Evolutionary conservation across 2,113 vertebrate genomes (phyloP), one percentile per base, ranked within the genome.

Genomic region (Apteryx owenii): DNA sequence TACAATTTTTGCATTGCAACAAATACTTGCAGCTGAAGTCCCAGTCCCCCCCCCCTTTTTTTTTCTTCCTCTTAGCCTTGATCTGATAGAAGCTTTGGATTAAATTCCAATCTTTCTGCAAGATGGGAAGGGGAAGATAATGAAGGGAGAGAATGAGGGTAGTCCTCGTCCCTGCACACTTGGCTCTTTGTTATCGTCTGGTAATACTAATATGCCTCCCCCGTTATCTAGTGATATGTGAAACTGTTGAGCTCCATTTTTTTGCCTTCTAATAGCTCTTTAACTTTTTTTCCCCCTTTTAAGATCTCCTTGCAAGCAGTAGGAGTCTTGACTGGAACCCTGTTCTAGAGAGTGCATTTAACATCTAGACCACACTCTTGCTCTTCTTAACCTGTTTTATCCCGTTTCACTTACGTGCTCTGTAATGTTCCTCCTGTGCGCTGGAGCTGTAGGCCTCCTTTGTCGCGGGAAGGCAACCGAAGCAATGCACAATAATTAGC

Each of bases 401-500:
- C 62, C 68, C 58, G 33, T 72, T 33, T 62, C 70, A 53, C 9
- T 51, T 51, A 50, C 25, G 26, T 53, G 19, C 25, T 92, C 89
- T 89, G 18, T 82, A 78, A 60, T 9, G 42, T 72, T 89, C 21
- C 11, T 85, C 48, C n/a, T 16, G 36, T 88, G 68, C 89, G 78
- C 81, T 50, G 42, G 60, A 92, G 85, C 89, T 91, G 87, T 46
- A 97, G 76, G 73, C 50, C 50, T 94, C 19, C 72, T 94, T 89
- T 94, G 79, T 97, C 89, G 76, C 79, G 62, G 89, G 89, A 91
- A 95, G 93, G 82, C 84, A 86, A 60, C 60, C 7, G 68, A 90
- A 90, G 92, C 90, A 66, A 93, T 92, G 91, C 9, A 77, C 95
- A 89, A 95, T 92, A 95, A 97, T 94, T 77, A 88, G 58, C 2